Evolutionary conservation across 2,888 invertebrate species (phyloP), one percentile per base, ranked within the genome.

Genomic region (Microplitis manilae): DNA sequence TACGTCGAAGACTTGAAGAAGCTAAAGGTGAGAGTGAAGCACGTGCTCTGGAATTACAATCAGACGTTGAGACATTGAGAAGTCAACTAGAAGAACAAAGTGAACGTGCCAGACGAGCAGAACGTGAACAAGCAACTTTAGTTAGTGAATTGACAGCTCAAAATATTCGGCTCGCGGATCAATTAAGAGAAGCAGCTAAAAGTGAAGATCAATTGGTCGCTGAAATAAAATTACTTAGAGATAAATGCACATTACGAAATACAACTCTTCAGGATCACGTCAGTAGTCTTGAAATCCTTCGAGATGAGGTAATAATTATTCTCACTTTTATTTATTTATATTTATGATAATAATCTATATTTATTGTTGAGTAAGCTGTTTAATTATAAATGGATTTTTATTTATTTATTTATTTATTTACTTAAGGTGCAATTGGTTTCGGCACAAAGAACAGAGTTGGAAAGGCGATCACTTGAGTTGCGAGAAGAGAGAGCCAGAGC

Each of bases 11-110:
- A 85, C 91, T 98, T 87, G 95, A 96, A 85, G 95, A 96, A 64
- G 94, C 95, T 64, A 95, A 96, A 88, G 95, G 96, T 41, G 98
- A 98, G 90, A 96, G 96, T 89, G 98, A 98, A 84, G 94, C 96
- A 72, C 93, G 95, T 81, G 93, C 97, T 68, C 90, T 95, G 84
- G 98, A 98, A 89, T 92, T 98, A 67, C 97, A 98, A 90, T 94
- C 95, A 83, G 98, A 98, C 91, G 93, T 98, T 87, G 92, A 93
- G 80, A 94, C 95, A 87, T 92, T 97, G 68, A 94, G 95, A 80
- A 92, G 93, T 78, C 95, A 96, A 89, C 92, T 97, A 81, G 94
- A 93, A 76, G 92, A 92, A 73, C 90, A 90, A 78, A 87, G 83
- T 77, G 90, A 90, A 38, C 83, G 85, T 62, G 83, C 87, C 77